These are phyloP conservation scores for Stomatorhinus ivindoensis DNA, from an alignment of 2,113 vertebrate species.

Conservation along the genomic window DNA sequence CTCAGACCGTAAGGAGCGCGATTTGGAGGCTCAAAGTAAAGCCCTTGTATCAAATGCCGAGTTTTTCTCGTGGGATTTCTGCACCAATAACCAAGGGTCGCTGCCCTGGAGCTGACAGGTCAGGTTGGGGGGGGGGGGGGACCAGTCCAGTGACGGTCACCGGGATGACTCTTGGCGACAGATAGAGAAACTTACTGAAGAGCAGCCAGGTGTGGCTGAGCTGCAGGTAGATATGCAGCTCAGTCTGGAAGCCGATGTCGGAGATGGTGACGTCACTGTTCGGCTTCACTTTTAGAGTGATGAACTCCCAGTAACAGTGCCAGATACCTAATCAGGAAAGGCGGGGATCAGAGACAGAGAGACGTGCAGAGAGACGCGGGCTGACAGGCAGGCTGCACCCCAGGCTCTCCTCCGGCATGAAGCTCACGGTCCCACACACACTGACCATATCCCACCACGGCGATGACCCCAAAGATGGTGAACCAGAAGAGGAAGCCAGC, in stretches of 20 bases:
- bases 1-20: background rate
- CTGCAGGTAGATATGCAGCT: constrained; percentile 76
- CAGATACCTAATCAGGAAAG: constrained; percentile 67
- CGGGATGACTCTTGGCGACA: background rate
- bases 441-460: constrained; percentile 76
- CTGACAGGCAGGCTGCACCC: constrained; percentile 3
- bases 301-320: constrained; percentile 81
- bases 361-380: background rate
- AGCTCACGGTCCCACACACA: background rate
- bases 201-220: constrained; percentile 85
- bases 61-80: background rate
- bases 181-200: constrained; percentile 62
- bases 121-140: background rate
- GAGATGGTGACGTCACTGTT: constrained; percentile 68
- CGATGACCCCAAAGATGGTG: constrained; percentile 73
- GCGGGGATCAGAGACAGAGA: background rate
- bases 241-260: constrained; percentile 78
- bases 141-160: background rate
- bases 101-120: background rate
- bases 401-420: background rate
- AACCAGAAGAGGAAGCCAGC: constrained; percentile 86
- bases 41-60: background rate
- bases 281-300: constrained; percentile 57
- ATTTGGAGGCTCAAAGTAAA: background rate
- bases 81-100: background rate